Conservation (phyloP, 2,888 invertebrate species). For the Amphimallon solstitiale region DNA sequence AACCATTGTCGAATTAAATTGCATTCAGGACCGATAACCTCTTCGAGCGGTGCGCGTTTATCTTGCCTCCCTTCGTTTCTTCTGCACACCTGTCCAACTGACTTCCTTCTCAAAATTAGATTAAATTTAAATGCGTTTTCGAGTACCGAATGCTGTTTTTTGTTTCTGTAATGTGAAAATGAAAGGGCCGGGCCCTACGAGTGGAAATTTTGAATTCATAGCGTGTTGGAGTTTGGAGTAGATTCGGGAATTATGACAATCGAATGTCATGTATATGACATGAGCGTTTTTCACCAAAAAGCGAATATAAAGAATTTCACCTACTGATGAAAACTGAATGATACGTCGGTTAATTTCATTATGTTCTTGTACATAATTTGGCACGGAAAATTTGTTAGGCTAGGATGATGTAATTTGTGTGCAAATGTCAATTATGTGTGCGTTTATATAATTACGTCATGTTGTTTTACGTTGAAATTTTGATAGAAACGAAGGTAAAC, state of each 20-base stretch:
- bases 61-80: background rate
- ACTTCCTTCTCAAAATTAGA: constrained; percentile 21
- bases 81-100: constrained; percentile 20
- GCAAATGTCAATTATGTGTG: constrained; percentile 12
- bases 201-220: constrained; percentile 22
- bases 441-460: constrained; percentile 16
- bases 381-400: background rate
- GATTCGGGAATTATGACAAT: constrained; percentile 8
- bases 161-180: constrained; percentile 20
- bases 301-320: background rate
- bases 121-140: constrained; percentile 30
- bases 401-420: background rate
- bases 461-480: background rate
- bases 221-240: constrained; percentile 1
- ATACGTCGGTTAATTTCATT: constrained; percentile 7
- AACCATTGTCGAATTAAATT: constrained; percentile 36
- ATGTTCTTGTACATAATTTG: constrained; percentile 4
- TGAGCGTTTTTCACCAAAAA: background rate
- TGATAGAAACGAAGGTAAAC: background rate
- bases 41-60: background rate
- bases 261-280: constrained; percentile 14
- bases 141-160: constrained; percentile 5
- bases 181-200: background rate
- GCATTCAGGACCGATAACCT: constrained; percentile 30
- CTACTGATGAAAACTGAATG: background rate